A percentile compares a stretch with the other conserved stretches of the same genome.
phyloP scores from a whole-genome alignment of 2,888 invertebrate species.

The Diaphora mendica region DNA sequence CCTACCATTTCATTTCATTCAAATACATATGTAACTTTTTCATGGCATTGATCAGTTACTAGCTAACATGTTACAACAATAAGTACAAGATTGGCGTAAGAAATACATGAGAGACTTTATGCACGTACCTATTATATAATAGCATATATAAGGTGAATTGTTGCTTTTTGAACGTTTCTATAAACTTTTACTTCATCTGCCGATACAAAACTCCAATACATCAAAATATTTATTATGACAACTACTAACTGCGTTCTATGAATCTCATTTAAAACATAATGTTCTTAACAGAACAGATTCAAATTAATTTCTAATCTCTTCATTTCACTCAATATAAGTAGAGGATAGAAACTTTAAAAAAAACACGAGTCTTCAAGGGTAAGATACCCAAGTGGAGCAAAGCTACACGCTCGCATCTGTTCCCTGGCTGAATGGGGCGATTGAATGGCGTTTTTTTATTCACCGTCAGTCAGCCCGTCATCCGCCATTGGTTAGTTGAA shows the following conservation, averaged over 20 bases:
- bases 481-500: slow-evolving; percentile 65
- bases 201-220: background rate
- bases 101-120: background rate
- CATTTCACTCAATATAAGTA: slow-evolving; percentile 17
- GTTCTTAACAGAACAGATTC: background rate
- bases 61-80: background rate
- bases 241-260: background rate
- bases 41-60: background rate
- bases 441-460: slow-evolving; percentile 53
- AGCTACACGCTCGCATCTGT: slow-evolving; percentile 55
- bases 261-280: background rate
- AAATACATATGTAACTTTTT: background rate
- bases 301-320: slow-evolving; percentile 21
- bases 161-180: background rate
- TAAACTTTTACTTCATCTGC: background rate
- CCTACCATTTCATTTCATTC: background rate
- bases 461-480: slow-evolving; percentile 22
- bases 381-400: slow-evolving; percentile 41
- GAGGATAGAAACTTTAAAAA: slow-evolving; percentile 33
- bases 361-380: slow-evolving; percentile 43
- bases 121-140: background rate
- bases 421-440: slow-evolving; percentile 56
- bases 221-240: background rate
- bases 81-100: background rate
- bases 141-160: background rate